Base-by-base conservation (phyloP, 92 coral and sea anemone species). In the Paramuricea clavata region DNA sequence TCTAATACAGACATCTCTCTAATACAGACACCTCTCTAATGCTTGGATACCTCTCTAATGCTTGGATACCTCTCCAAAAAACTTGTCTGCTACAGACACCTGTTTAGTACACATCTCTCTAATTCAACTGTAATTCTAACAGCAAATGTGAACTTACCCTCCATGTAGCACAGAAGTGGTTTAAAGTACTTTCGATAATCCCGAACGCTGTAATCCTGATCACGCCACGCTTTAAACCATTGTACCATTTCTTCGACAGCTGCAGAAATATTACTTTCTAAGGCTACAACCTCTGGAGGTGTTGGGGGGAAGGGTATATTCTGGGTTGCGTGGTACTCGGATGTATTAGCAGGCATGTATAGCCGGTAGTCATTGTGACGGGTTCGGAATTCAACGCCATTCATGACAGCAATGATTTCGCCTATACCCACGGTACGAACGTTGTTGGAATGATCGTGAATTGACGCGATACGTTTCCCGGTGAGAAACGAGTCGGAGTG, bases 321-420 rank as follows among this genome's bases (percentile, higher is more conserved):
- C 19, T 86, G 75, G 10, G 81, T 50, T 1, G 76, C 76, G 49
- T 86, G 85, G 34, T 74, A 86, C 13, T 54, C 84, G 12, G 65
- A 11, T n/a, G 78, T 64, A 61, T 44, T 50, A 0, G 85, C 61
- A 16, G 90, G 90, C 79, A 64, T 78, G 5, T 49, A 41, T 2
- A 86, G 81, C 34, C 85, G 59, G 28, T 86, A 78, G 39, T 86
- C 86, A 27, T 86, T 86, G 34, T 86, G 90, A 6, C 90, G 73
- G 78, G 90, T 86, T 2, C 90, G 85, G 42, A 86, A 86, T 34
- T 86, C 90, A 1, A 86, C 79, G 26, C 90, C 90, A 65, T 86
- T 86, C 64, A 86, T 52, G n/a, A 86, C 54, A 25, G 67, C 89
- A 39, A 64, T 62, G 33, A 76, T 75, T 62, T 85, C 89, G 69